Evolutionary conservation across 2,113 vertebrate species (phyloP), one percentile per base, ranked within the genome.

Genomic region (Nicator chloris): DNA sequence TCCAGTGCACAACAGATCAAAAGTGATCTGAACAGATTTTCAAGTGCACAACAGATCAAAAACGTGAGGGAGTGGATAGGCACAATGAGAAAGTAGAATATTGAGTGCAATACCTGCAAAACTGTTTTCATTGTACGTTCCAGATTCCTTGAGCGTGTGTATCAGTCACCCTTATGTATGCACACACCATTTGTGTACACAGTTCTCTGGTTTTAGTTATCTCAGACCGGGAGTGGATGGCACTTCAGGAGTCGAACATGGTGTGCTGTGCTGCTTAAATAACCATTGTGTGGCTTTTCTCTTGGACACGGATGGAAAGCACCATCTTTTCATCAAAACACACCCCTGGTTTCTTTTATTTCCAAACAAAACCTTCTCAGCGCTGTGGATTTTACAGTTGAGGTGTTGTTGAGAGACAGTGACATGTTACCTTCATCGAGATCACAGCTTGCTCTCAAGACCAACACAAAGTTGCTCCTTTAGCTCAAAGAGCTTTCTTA

Each of bases 31-130:
- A 68, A 28, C 53, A 77, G 33, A 37, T 86, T 77, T 86, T 77
- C 83, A 86, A 92, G 88, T 97, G 96, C 96, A 96, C 96, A 94
- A 92, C 81, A 92, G 86, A 96, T 95, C 24, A 70, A 79, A 95
- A 45, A 6, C n/a, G 11, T 2, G 19, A 76, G 10, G 21, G 14
- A 78, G n/a, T 50, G n/a, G 51, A 60, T 17, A 50, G 73, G 28
- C 31, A 3, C 1, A 42, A 42, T 2, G 15, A 77, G 51, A 80
- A 86, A 79, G 54, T 24, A 60, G 45, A 51, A 28, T 82, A 47
- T 11, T 28, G 60, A 57, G 37, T 87, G 83, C 82, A 84, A 21
- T 76, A 85, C 42, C 51, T 63, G 42, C 49, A 64, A 27, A 91
- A 39, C 61, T 68, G 6, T 86, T 94, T 59, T 56, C 19, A 11